Base-by-base conservation (phyloP, 2,888 invertebrate genomes). In the Nephrocerus scutellatus region DNA sequence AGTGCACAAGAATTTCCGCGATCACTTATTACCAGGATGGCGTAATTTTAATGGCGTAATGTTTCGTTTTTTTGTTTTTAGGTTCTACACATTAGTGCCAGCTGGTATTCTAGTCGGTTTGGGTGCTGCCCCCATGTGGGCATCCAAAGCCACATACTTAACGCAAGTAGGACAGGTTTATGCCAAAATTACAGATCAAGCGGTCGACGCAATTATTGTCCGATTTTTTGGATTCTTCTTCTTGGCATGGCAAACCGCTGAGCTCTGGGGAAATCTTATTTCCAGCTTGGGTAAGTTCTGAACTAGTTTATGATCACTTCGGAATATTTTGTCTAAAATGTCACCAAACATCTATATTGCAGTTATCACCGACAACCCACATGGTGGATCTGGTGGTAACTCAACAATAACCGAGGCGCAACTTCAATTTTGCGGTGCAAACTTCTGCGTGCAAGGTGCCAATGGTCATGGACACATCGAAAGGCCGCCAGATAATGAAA, bases 201-300 rank as follows among this genome's bases (percentile, higher is more conserved):
- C 85, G 19, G 82, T 88, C 36, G 90, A 92, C 64, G 90, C 89
- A 14, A 89, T 93, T 54, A 90, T 97, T 54, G 93, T 93, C 41
- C 73, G 92, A 58, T 96, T 97, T 77, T 97, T 97, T 70, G 97
- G 97, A 29, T 88, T 95, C 77, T 97, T 97, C 80, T 97, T 97
- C 75, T 80, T 95, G 55, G 88, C 95, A 50, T 95, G 95, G 83
- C 95, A 96, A 69, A 87, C 92, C 12, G 89, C 95, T 55, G 89
- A 95, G 71, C 79, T 96, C 31, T 90, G 92, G 87, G 95, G 96
- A 61, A 96, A 96, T 70, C 77, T 96, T 47, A 83, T 93, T 59
- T 92, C 92, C n/a, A 92, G 91, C 51, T 75, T 88, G 55, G 68
- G 66, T 67, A 53, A 53, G 56, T 54, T 22, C 19, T 15, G 13